phyloP scores from a whole-genome alignment of 1,140 invertebrate genomes.

The Zelostemma sp. region DNA sequence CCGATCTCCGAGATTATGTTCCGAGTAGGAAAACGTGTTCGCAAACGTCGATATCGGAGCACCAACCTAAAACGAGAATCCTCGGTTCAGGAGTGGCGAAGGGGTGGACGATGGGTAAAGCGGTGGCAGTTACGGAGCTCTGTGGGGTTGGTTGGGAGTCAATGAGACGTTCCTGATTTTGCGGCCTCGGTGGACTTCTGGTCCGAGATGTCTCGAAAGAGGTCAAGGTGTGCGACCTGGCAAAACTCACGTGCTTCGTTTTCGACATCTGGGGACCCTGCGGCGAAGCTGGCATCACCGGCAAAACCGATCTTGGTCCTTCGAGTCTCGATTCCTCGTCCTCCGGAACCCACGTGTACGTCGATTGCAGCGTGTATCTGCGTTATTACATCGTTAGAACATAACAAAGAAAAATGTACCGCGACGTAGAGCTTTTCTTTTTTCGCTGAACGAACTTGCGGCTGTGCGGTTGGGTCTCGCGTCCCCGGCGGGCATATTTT shows the following conservation, averaged over 20 bases:
- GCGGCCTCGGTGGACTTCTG: constrained; percentile 70
- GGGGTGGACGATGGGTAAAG: constrained; percentile 52
- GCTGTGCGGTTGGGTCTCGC: too few species aligned
- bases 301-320: constrained; percentile 73
- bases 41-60: background rate
- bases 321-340: constrained; percentile 81
- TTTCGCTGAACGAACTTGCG: too few species aligned
- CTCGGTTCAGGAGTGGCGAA: constrained; percentile 68
- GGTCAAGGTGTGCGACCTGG: constrained; percentile 84
- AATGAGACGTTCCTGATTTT: constrained; percentile 80
- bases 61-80: constrained; percentile 69
- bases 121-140: constrained; percentile 48
- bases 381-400: too few species aligned
- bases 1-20: background rate
- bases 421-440: too few species aligned
- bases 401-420: too few species aligned
- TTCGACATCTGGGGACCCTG: constrained; percentile 68
- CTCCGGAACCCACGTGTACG: constrained; percentile 80
- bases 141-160: constrained; percentile 66
- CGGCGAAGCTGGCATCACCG: constrained; percentile 68
- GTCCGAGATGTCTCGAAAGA: constrained; percentile 81
- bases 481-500: constrained; percentile 20
- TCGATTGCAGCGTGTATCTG: constrained; percentile 20
- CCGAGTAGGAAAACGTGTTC: background rate
- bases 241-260: constrained; percentile 92